A percentile compares a stretch with the other conserved stretches of the same genome.
Conservation (phyloP, 1,140 invertebrate species). For the Argopecten irradians region DNA sequence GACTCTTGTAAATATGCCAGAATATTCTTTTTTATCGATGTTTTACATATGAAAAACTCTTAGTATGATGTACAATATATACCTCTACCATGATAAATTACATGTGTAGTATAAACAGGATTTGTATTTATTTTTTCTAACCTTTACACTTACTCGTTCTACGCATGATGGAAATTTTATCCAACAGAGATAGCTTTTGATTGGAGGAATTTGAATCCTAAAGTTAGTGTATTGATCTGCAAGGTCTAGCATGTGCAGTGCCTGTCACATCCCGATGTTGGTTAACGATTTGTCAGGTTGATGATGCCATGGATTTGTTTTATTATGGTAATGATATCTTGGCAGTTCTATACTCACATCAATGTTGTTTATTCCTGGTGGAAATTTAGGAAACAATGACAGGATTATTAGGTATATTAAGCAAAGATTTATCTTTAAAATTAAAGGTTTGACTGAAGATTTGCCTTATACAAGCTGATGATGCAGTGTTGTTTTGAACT, state of each 20-base stretch:
- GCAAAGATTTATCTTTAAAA: too few species aligned
- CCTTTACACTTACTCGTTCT: not conserved
- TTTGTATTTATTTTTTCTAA: too few species aligned
- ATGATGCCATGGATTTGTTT: not conserved
- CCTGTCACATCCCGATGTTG: not conserved
- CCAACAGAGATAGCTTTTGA: not conserved
- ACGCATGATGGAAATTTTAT: conserved; percentile 1
- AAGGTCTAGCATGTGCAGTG: not conserved
- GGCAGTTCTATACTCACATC: not conserved
- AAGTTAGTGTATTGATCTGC: not conserved
- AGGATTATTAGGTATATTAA: too few species aligned
- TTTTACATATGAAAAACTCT: too few species aligned
- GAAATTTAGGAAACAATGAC: not conserved
- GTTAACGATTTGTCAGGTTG: not conserved
- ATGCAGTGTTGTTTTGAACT: not conserved
- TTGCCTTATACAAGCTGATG: not conserved
- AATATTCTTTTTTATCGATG: too few species aligned
- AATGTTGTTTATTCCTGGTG: not conserved
- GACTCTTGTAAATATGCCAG: too few species aligned
- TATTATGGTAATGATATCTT: not conserved
- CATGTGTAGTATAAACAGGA: too few species aligned
- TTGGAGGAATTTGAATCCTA: not conserved
- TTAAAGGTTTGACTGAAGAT: not conserved
- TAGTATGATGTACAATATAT: too few species aligned
- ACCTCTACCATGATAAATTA: too few species aligned